Percentiles rank a stretch among this genome's conserved stretches.
phyloP scores from a whole-genome alignment of 1,140 invertebrate genomes.

The Hycleus cichorii region DNA sequence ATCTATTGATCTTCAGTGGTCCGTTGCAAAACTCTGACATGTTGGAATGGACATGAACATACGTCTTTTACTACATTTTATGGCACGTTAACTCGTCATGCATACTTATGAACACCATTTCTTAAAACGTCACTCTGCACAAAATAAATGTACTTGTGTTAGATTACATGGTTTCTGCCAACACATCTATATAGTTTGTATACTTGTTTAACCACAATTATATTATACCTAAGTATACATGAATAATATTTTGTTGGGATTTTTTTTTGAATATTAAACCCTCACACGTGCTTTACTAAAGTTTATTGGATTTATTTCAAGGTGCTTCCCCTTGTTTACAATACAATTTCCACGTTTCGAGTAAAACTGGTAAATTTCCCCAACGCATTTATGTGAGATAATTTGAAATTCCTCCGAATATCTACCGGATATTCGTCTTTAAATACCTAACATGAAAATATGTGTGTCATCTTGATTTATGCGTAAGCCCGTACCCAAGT shows the following conservation, averaged over 20 bases:
- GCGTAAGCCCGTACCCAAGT: too few species aligned
- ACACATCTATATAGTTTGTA: too few species aligned
- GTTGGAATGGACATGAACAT: constrained; percentile 16
- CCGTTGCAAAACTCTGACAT: constrained; percentile 15
- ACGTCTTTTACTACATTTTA: constrained; percentile 17
- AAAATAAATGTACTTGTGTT: constrained; percentile 3
- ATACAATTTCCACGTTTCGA: constrained; percentile 13
- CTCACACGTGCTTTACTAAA: constrained; percentile 5
- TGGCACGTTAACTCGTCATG: constrained; percentile 17
- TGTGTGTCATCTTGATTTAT: constrained; percentile 4
- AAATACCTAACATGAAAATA: constrained; percentile 5
- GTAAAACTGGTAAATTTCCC: too few species aligned
- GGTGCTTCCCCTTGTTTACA: constrained; percentile 3
- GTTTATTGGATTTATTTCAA: constrained; percentile 12
- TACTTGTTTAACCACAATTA: too few species aligned
- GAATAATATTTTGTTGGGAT: too few species aligned
- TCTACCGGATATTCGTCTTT: constrained; percentile 2
- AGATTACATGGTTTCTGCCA: constrained; percentile 1
- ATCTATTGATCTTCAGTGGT: constrained; percentile 17
- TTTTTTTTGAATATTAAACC: too few species aligned
- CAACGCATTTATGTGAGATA: too few species aligned
- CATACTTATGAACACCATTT: constrained; percentile 13
- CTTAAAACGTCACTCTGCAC: constrained; percentile 1
- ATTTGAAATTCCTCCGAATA: too few species aligned
- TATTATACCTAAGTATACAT: too few species aligned